Evolutionary conservation across 2,888 invertebrate species (phyloP), one percentile per base, ranked within the genome.

Genomic region (Syrista parreyssii): DNA sequence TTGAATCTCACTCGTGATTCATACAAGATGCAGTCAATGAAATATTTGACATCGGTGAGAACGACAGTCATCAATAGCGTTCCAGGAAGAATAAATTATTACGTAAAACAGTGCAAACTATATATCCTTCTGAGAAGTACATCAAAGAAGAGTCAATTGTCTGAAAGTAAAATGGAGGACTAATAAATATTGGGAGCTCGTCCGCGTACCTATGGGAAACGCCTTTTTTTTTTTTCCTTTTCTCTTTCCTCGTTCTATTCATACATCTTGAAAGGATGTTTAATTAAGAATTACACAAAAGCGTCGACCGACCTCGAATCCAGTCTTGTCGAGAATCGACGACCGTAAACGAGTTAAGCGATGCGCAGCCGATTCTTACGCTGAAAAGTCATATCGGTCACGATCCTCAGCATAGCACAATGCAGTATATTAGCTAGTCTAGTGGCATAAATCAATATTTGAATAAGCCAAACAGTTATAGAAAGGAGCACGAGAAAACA

Each of bases 331-430:
- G 40, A 55, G 40, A 55, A 23, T 55, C 40, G 40, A 55, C 40
- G 40, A 55, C 40, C 40, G 40, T 55, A 55, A 55, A 55, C 6
- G 40, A 55, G 40, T 55, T 55, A 55, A 55, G 30, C 71, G 68
- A 23, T 75, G 73, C 75, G 73, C 77, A 79, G 82, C 76, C 77
- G 68, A 77, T 77, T 77, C 77, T 80, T 76, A 79, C 82, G 77
- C 82, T 80, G 77, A 34, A 35, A 73, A 81, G 82, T 82, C 36
- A 73, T 73, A 73, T 73, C 74, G 74, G 74, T 73, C 74, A 73
- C 74, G 74, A 73, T 73, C n/a, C 74, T 72, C 68, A 76, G 76
- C 77, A 78, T 2, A 33, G 11, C 15, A 73, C 74, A 73, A 73
- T 73, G 74, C 74, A 55, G 72, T 75, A 31, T 76, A 78, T 76